phyloP scores from a whole-genome alignment of 2,888 invertebrate genomes.

The Euspilapteryx auroguttella region DNA sequence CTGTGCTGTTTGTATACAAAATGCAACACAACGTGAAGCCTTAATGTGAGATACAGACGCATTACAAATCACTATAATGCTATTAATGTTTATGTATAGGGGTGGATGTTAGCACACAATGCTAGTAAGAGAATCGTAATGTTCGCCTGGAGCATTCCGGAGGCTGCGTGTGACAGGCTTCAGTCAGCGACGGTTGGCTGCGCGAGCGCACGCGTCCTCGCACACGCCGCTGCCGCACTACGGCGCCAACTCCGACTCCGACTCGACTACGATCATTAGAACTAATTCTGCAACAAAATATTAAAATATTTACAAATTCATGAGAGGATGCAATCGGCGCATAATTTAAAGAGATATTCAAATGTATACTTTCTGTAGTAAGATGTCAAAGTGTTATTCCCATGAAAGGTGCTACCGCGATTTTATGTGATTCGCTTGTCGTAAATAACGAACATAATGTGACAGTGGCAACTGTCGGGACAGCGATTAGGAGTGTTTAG shows the following conservation, averaged over 20 bases:
- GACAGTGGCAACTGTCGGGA: slow-evolving; percentile 44
- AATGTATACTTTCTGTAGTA: slow-evolving; percentile 37
- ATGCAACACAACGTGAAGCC: too few relatives aligned
- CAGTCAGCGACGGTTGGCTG: slow-evolving; percentile 42
- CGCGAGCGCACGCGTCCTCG: slow-evolving; percentile 48
- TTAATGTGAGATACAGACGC: too few relatives aligned
- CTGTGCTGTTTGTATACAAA: too few relatives aligned
- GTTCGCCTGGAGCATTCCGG: slow-evolving; percentile 9
- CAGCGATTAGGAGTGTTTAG: slow-evolving; percentile 33
- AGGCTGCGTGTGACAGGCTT: slow-evolving; percentile 44
- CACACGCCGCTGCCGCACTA: slow-evolving; percentile 7
- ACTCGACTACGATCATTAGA: slow-evolving; percentile 5
- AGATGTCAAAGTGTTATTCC: slow-evolving; percentile 39
- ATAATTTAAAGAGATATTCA: slow-evolving; percentile 25
- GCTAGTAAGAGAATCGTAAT: slow-evolving; percentile 3
- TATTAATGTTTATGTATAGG: too few relatives aligned
- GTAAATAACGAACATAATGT: slow-evolving; percentile 52
- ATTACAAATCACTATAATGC: too few relatives aligned
- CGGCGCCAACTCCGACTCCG: slow-evolving; percentile 13
- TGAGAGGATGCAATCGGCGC: slow-evolving; percentile 18
- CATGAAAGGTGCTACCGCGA: slow-evolving; percentile 33
- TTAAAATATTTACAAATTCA: slow-evolving; percentile 13
- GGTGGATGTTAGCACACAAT: slow-evolving; percentile 10
- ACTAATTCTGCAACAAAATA: slow-evolving; percentile 7
- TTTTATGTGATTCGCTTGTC: slow-evolving; percentile 30